Conservation (phyloP, 37 sponge, comb jelly and placozoan genomes). For the Amphimedon queenslandica region DNA sequence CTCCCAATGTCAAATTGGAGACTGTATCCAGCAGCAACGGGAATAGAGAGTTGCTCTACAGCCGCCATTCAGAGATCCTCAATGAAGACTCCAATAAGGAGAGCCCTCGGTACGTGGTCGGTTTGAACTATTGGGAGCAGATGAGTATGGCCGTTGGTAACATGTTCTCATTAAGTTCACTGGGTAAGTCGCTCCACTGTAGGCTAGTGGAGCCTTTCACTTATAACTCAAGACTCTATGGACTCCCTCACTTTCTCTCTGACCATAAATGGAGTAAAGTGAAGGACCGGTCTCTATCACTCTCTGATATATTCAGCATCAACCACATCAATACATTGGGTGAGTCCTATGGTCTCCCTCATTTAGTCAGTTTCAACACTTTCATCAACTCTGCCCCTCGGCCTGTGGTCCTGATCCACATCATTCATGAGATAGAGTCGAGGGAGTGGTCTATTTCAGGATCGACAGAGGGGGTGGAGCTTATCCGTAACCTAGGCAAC, state of each 20-base stretch:
- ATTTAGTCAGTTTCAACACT: not conserved
- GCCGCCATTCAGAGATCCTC: no score
- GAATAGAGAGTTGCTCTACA: no score
- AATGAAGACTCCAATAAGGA: no score
- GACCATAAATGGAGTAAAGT: conserved; percentile 17
- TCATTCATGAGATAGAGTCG: conserved; percentile 9
- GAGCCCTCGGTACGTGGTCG: conserved; percentile 34
- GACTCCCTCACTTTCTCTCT: conserved; percentile 27
- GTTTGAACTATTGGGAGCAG: conserved; percentile 56
- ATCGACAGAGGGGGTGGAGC: not conserved
- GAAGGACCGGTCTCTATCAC: conserved; percentile 7
- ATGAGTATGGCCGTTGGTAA: conserved; percentile 36
- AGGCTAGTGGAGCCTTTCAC: conserved; percentile 34
- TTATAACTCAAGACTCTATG: conserved; percentile 43
- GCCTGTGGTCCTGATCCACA: conserved; percentile 23
- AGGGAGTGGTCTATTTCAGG: conserved; percentile 13
- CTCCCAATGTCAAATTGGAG: no score
- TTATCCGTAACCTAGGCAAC: conserved; percentile 15
- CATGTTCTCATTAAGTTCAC: conserved; percentile 13
- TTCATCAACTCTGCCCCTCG: conserved; percentile 11
- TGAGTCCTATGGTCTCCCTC: not conserved
- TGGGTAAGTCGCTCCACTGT: conserved; percentile 15
- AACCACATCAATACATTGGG: conserved; percentile 8
- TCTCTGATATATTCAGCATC: conserved; percentile 13
- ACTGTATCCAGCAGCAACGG: no score